Percentiles rank a stretch among this genome's conserved stretches.
Evolutionary conservation across 2,888 invertebrate species (phyloP).

Genomic region (Dichetophora obliterata): DNA sequence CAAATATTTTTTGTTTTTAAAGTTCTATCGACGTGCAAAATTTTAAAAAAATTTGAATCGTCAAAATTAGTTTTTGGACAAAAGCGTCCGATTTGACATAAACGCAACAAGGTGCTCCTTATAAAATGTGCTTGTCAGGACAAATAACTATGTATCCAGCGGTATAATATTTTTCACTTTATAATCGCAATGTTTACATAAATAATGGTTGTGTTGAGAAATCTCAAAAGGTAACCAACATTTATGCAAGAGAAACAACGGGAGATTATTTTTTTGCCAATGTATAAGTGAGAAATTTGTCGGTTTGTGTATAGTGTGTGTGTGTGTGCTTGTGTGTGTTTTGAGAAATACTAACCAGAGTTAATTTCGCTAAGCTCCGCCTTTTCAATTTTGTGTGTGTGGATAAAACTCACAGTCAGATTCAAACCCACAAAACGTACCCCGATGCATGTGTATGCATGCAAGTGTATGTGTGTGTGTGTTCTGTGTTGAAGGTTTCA

Average conservation of each 20-base stretch:
- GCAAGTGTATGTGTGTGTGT: neutral
- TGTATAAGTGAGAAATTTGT: neutral
- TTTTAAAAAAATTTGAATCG: no score
- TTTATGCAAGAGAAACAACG: constrained; percentile 1
- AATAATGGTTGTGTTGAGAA: neutral
- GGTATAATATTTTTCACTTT: neutral
- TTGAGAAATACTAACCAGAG: no score
- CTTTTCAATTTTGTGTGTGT: neutral
- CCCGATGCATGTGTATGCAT: neutral
- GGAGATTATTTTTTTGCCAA: neutral
- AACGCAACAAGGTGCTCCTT: no score
- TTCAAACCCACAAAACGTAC: neutral
- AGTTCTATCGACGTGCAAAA: no score
- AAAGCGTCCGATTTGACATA: no score
- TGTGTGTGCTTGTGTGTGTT: no score
- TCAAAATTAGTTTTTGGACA: no score
- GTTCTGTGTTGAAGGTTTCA: neutral
- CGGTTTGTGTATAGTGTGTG: constrained; percentile 21
- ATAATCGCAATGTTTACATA: neutral
- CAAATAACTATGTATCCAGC: constrained; percentile 30
- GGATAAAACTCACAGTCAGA: no score
- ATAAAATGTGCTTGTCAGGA: no score
- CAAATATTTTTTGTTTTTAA: no score
- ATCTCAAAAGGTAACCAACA: neutral
- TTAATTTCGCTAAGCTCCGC: neutral